A percentile compares a stretch with the other conserved stretches of the same genome.
Evolutionary conservation across 2,113 vertebrate genomes (phyloP).

Genomic region (Siniperca chuatsi): DNA sequence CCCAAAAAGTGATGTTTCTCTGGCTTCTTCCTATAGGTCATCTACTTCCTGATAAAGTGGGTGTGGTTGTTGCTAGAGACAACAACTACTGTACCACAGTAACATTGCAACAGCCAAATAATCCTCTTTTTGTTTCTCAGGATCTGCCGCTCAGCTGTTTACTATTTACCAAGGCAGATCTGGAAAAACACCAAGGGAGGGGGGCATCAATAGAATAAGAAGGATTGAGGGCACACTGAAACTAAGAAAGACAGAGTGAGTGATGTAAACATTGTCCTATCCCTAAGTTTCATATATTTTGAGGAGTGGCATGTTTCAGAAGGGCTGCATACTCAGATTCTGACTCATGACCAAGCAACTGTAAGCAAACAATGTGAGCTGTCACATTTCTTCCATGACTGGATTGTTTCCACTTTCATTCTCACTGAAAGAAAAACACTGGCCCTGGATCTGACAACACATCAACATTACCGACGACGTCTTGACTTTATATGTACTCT

Average conservation of each 20-base stretch:
- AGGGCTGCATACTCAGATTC: background rate
- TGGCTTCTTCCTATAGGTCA: conserved; percentile 9
- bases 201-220: background rate
- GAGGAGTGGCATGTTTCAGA: background rate
- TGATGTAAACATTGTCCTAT: background rate
- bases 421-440: conserved; percentile 23
- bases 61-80: conserved; percentile 39
- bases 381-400: conserved; percentile 5
- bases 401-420: conserved; percentile 45
- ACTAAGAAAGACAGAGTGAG: background rate
- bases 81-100: background rate
- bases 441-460: background rate
- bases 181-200: conserved; percentile 32
- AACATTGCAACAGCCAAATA: conserved; percentile 62
- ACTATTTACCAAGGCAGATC: conserved; percentile 42
- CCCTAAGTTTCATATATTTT: background rate
- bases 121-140: conserved; percentile 65
- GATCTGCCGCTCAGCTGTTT: conserved; percentile 58
- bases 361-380: background rate
- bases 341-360: background rate
- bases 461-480: background rate
- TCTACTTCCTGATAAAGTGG: conserved; percentile 28
- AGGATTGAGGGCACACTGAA: background rate
- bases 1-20: conserved; percentile 24
- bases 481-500: background rate